Evolutionary conservation across 2,888 invertebrate species (phyloP).

Genomic region (Conomelus anceps): DNA sequence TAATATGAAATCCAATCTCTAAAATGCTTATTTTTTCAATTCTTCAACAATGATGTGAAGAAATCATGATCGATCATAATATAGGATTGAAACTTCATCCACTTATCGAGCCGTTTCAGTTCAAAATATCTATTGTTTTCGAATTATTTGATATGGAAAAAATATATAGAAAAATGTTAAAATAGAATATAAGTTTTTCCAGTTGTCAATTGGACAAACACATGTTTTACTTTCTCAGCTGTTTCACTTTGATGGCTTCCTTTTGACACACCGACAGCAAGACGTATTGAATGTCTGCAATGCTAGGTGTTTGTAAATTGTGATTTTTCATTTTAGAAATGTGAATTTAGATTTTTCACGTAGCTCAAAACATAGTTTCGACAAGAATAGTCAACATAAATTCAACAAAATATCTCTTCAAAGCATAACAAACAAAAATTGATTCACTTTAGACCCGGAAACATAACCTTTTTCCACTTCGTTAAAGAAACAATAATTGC

Average conservation of each 20-base stretch:
- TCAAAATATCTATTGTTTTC: too few species aligned
- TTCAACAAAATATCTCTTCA: background rate
- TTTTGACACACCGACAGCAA: background rate
- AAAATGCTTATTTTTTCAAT: too few species aligned
- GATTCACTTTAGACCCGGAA: background rate
- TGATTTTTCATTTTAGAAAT: background rate
- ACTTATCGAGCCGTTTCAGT: too few species aligned
- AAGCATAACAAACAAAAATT: background rate
- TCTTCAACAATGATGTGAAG: too few species aligned
- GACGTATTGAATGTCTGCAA: background rate
- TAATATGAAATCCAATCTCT: too few species aligned
- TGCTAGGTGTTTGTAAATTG: background rate
- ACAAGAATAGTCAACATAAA: background rate
- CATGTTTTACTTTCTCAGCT: background rate
- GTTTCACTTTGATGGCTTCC: background rate
- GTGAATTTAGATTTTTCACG: background rate
- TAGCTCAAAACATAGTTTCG: background rate
- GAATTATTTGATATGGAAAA: too few species aligned
- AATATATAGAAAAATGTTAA: too few species aligned
- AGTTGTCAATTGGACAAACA: background rate
- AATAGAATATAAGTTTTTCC: background rate
- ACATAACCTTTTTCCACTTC: background rate
- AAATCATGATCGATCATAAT: too few species aligned
- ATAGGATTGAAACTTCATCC: too few species aligned
- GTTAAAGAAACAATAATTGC: background rate